These are phyloP conservation scores for Myotis daubentonii DNA, from an alignment of 2,797 vertebrate species.

Conservation along the genomic window DNA sequence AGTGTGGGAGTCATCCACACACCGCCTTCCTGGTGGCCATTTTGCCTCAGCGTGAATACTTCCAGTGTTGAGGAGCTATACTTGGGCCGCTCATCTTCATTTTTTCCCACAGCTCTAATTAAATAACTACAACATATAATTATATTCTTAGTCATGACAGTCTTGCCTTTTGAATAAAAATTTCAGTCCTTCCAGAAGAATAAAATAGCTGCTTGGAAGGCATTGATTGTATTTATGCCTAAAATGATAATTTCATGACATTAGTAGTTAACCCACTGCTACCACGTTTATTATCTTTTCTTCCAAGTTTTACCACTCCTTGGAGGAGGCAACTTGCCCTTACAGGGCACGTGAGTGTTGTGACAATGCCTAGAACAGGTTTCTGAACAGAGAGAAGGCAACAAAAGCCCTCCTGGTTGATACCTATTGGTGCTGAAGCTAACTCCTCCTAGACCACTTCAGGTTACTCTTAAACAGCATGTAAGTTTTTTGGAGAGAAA, in stretches of 20 bases:
- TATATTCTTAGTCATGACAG: constrained; percentile 80
- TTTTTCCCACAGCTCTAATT: constrained; percentile 73
- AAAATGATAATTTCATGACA: constrained; percentile 64
- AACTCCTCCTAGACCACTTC: not conserved
- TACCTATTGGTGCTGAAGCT: not conserved
- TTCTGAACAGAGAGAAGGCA: constrained; percentile 4
- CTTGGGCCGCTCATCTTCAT: constrained; percentile 46
- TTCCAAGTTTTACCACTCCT: not conserved
- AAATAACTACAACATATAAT: constrained; percentile 76
- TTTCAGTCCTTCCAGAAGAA: constrained; percentile 73
- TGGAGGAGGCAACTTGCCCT: not conserved
- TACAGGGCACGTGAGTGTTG: not conserved
- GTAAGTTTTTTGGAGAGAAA: not conserved
- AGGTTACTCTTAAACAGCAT: not conserved
- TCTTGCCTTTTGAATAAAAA: constrained; percentile 77
- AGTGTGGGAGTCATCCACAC: not conserved
- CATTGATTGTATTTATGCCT: constrained; percentile 67
- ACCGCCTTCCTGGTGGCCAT: not conserved
- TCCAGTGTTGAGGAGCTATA: constrained; percentile 58
- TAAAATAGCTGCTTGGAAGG: constrained; percentile 72
- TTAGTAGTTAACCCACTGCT: constrained; percentile 62
- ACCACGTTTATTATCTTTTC: constrained; percentile 36
- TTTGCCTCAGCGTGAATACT: constrained; percentile 25
- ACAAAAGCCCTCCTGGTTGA: not conserved
- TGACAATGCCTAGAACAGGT: not conserved